Evolutionary conservation across 2,797 vertebrate species (phyloP), one percentile per base, ranked within the genome.

Genomic region (Tokudaia muenninki): DNA sequence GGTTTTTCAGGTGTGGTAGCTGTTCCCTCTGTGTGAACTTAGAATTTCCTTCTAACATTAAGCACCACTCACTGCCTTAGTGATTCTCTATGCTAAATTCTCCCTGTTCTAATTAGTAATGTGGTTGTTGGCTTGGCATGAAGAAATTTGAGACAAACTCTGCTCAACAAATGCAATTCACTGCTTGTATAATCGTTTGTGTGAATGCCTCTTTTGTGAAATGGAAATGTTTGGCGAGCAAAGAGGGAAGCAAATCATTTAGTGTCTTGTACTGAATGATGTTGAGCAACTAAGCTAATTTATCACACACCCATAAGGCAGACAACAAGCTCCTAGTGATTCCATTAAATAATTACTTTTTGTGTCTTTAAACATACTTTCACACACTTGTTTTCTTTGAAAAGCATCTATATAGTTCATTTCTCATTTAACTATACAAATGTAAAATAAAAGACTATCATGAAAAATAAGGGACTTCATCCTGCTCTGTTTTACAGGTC

Each of bases 211-310:
- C 41, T 90, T 19, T 87, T 92, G 87, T 91, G 67, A 95, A 87
- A 92, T 83, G 16, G 50, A 79, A 79, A 63, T 61, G 31, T 44
- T 88, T 67, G 72, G 65, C 79, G 8, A 83, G 44, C 84, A 92
- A 75, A 92, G 59, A 92, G 72, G 84, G 77, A 94, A 92, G 84
- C 50, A 67, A 94, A 87, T 67, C 21, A 90, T 47, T 91, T 92
- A 44, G 47, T 67, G 6, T 65, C n/a, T 47, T 92, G 22, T 74
- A 44, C 26, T 79, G 5, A 67, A 92, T 75, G 21, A 77, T 75
- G 84, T 6, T 86, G 44, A 77, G 75, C 77, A 90, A 78, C n/a
- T 65, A 75, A 37, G 21, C 50, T 93, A 92, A 63, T 29, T 82
- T 21, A 87, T 22, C 50, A 72, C 78, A 95, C 9, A 80, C 57